These are phyloP conservation scores for Notechis scutatus DNA, from an alignment of 2,113 vertebrate genomes.

Conservation along the genomic window DNA sequence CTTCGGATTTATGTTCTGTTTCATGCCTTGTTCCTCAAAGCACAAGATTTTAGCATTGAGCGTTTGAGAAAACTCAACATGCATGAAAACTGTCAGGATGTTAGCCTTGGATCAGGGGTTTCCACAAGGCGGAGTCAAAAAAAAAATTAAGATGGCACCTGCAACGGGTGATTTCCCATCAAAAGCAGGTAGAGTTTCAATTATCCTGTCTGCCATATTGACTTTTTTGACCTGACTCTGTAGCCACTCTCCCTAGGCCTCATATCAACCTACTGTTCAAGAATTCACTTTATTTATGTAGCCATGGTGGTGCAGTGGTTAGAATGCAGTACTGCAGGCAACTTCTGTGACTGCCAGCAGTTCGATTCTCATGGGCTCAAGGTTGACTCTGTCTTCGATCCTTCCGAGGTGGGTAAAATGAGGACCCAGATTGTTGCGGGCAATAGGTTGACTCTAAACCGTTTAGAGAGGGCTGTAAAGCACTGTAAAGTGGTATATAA, in stretches of 20 bases:
- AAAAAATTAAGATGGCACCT: background rate
- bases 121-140: background rate
- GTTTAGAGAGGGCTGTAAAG: too few species aligned
- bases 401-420: too few species aligned
- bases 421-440: too few species aligned
- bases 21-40: background rate
- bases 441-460: too few species aligned
- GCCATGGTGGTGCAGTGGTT: too few species aligned
- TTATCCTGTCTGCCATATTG: background rate
- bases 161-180: background rate
- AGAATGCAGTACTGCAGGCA: too few species aligned
- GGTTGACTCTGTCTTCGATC: too few species aligned
- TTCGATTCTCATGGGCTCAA: too few species aligned
- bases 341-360: too few species aligned
- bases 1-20: background rate
- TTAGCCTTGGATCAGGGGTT: background rate
- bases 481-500: too few species aligned
- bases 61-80: background rate
- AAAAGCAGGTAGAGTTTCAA: background rate
- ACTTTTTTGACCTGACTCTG: background rate
- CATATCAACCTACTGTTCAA: background rate
- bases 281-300: background rate
- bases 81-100: background rate
- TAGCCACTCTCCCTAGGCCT: background rate
- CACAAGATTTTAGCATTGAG: background rate